Conservation (phyloP, 2,888 invertebrate species). For the Drosophila prostipennis region DNA sequence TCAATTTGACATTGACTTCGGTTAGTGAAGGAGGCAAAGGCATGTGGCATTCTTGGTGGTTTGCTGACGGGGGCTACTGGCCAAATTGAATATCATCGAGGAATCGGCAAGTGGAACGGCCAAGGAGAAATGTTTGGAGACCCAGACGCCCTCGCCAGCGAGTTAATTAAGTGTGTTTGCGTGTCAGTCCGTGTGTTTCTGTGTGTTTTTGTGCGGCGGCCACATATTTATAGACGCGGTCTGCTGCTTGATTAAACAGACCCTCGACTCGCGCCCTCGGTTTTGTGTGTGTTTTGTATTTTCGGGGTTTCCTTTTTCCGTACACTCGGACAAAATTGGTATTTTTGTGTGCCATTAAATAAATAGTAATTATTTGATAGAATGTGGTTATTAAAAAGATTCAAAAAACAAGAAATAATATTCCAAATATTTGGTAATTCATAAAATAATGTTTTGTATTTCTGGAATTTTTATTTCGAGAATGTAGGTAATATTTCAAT, state of each 20-base stretch:
- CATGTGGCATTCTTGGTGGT: no score
- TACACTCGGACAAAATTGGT: not conserved
- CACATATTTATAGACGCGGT: conserved; percentile 46
- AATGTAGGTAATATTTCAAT: no score
- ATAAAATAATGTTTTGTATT: no score
- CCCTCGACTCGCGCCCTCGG: conserved; percentile 18
- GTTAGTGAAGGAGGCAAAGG: not conserved
- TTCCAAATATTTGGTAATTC: no score
- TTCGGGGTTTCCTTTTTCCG: conserved; percentile 16
- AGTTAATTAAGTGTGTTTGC: conserved; percentile 42
- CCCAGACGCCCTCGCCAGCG: conserved; percentile 22
- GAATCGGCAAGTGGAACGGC: not conserved
- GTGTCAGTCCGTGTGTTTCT: conserved; percentile 5
- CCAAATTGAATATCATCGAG: conserved; percentile 39
- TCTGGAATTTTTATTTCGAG: no score
- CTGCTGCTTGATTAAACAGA: conserved; percentile 63
- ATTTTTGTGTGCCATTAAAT: no score
- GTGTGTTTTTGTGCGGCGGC: conserved; percentile 2
- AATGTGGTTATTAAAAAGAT: no score
- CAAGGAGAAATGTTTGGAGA: conserved; percentile 6
- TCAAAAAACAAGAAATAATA: no score
- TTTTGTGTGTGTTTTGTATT: conserved; percentile 42
- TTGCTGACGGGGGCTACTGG: no score
- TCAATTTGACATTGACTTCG: conserved; percentile 37
- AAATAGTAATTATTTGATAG: no score